phyloP scores from a whole-genome alignment of 2,797 vertebrate genomes.

The Artibeus jamaicensis region DNA sequence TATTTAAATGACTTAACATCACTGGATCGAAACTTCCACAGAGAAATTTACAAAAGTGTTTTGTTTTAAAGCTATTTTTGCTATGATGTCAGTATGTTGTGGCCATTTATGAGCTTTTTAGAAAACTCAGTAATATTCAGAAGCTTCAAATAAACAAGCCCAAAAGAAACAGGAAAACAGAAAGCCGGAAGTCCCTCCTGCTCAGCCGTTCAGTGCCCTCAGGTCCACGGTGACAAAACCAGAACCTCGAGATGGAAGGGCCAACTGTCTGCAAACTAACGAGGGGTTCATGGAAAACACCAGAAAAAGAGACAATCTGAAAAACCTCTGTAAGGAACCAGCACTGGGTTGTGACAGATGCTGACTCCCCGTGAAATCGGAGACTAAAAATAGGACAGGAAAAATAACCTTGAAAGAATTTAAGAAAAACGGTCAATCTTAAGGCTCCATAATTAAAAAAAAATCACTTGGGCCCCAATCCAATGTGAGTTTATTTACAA shows the following conservation, averaged over 20 bases:
- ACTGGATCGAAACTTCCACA: background rate
- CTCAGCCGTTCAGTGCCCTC: background rate
- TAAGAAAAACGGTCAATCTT: background rate
- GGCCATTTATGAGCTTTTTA: background rate
- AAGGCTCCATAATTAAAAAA: background rate
- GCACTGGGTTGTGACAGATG: constrained; percentile 29
- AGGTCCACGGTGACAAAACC: background rate
- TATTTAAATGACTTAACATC: background rate
- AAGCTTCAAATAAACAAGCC: background rate
- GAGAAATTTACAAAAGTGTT: background rate
- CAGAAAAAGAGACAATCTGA: background rate
- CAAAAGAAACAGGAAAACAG: background rate
- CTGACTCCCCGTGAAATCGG: constrained; percentile 27
- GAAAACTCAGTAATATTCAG: background rate
- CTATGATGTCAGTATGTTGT: background rate
- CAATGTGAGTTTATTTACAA: constrained; percentile 2
- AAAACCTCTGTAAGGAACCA: background rate
- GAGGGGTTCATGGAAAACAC: background rate
- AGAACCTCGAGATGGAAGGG: background rate
- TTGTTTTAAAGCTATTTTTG: constrained; percentile 7
- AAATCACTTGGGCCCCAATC: background rate
- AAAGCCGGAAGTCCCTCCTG: background rate
- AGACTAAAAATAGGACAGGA: constrained; percentile 22
- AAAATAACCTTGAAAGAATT: constrained; percentile 50
- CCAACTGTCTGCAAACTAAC: background rate